These are phyloP conservation scores for Phallusia fumigata DNA, from an alignment of 23 tunicate species.

Conservation along the genomic window DNA sequence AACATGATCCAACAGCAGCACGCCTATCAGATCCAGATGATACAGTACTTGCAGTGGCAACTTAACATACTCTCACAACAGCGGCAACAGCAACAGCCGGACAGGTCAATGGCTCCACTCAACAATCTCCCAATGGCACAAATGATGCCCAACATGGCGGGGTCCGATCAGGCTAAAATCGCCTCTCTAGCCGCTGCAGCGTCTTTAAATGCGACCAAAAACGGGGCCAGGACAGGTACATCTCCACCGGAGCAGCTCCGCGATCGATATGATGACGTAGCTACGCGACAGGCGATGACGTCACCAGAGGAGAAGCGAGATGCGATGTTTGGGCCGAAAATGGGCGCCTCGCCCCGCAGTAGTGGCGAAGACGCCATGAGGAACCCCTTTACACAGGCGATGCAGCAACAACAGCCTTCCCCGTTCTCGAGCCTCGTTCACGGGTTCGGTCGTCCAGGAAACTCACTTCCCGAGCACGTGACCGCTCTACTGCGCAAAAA, in stretches of 20 bases:
- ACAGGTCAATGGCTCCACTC: constrained; percentile 11
- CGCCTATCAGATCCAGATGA: constrained; percentile 47
- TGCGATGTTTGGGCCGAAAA: background rate
- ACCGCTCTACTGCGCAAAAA: constrained; percentile 23
- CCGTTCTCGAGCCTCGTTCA: background rate
- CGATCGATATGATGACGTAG: background rate
- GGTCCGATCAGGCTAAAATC: background rate
- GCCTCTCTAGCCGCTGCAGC: constrained; percentile 4
- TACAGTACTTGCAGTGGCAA: constrained; percentile 39
- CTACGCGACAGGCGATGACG: background rate
- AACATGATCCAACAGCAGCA: constrained; percentile 41
- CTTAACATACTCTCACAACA: constrained; percentile 35
- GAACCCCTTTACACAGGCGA: background rate
- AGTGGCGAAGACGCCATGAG: background rate
- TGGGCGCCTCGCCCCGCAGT: background rate
- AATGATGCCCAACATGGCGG: background rate
- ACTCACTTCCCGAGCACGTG: constrained; percentile 21
- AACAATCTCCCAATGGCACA: background rate
- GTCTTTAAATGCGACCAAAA: too few relatives aligned
- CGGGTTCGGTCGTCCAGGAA: background rate
- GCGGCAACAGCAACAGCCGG: constrained; percentile 15
- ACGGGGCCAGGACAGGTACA: background rate
- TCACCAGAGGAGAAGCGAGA: background rate
- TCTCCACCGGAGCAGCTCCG: background rate
- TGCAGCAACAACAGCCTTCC: constrained; percentile 1